Percentiles rank a stretch among this genome's conserved stretches.
phyloP scores from a whole-genome alignment of 2,113 vertebrate species.

The Acrocephalus arundinaceus region DNA sequence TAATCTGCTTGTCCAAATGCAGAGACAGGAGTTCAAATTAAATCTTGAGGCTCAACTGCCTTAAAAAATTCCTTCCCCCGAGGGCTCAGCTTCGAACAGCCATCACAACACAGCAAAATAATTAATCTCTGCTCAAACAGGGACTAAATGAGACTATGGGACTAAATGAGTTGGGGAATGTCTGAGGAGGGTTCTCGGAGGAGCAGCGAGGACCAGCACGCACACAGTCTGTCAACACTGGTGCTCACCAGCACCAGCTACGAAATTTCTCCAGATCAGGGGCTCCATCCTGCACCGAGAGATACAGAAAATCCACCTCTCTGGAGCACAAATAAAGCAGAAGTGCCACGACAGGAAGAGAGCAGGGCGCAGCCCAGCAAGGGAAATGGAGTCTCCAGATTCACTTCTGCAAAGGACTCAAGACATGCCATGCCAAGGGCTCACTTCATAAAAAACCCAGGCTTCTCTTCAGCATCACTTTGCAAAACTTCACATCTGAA shows the following conservation, averaged over 20 bases:
- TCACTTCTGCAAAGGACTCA: background rate
- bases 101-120: background rate
- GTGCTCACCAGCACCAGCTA: background rate
- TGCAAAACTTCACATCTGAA: conserved; percentile 43
- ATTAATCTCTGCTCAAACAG: background rate
- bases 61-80: background rate
- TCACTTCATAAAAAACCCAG: background rate
- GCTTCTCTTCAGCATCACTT: background rate
- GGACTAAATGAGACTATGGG: background rate
- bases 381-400: background rate
- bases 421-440: background rate
- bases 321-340: background rate
- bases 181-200: background rate
- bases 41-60: background rate
- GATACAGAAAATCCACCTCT: background rate
- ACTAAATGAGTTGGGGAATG: background rate
- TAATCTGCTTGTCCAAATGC: background rate
- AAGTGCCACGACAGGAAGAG: background rate
- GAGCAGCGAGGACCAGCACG: accelerated
- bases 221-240: background rate
- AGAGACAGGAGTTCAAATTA: background rate
- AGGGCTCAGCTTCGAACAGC: background rate
- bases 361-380: accelerated
- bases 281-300: background rate
- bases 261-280: accelerated